Evolutionary conservation across 2,797 vertebrate genomes (phyloP), one percentile per base, ranked within the genome.

Genomic region (Poecilia picta): DNA sequence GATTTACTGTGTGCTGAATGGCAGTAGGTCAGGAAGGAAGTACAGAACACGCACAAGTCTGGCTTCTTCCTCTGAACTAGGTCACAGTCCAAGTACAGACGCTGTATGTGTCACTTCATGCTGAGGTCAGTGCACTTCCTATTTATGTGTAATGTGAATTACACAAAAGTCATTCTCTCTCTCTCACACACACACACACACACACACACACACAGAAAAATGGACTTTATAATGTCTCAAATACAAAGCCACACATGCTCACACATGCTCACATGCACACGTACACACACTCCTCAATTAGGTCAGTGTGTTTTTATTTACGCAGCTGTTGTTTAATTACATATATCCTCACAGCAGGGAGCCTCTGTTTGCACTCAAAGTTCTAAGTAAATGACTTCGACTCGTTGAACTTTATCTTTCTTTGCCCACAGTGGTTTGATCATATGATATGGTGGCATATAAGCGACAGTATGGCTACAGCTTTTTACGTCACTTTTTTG

Each of bases 301-400:
- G 91, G 92, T 93, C 90, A 92, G n/a, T 23, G 47, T 53, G 74
- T 82, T 91, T 87, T 91, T 91, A 92, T 94, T 85, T 87, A 79
- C 77, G 90, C 85, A 88, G 80, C 86, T 91, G 88, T 84, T 76
- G 78, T 64, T 88, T 90, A 72, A 90, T 93, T 87, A 85, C 92
- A 85, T 91, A 86, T 83, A 77, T 85, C 82, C 79, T 76, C 23
- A 5, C 83, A 85, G 87, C 5, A 4, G 82, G 84, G 78, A 85
- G 81, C 87, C 87, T 73, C 79, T 77, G 33, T 77, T 64, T 81
- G 73, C 55, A 18, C 73, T 64, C 39, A 82, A 51, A 75, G 79
- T 81, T 84, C 77, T 11, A 23, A 76, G 62, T 59, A 57, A 74
- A 80, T 66, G 18, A 66, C 59, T 57, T 75, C 41, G 33, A 23